These are phyloP conservation scores for Arenaria interpres DNA, from an alignment of 2,113 vertebrate genomes.

Conservation along the genomic window DNA sequence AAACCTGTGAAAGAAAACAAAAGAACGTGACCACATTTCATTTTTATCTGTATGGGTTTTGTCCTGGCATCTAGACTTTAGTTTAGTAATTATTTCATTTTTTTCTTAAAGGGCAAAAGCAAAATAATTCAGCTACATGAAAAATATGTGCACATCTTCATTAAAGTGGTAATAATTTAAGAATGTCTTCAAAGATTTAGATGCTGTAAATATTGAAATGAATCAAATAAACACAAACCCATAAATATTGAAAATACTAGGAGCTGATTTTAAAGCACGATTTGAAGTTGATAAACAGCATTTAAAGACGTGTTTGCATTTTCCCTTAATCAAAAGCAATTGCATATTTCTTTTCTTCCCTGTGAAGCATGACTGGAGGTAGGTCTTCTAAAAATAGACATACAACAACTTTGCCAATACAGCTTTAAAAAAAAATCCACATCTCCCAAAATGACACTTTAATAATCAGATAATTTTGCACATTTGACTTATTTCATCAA, in stretches of 20 bases:
- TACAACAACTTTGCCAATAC: not conserved
- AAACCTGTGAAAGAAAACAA: not conserved
- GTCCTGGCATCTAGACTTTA: not conserved
- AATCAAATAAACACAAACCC: slow-evolving; percentile 5
- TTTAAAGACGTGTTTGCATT: slow-evolving; percentile 4
- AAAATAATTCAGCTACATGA: not conserved
- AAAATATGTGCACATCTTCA: not conserved
- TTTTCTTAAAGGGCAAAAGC: not conserved
- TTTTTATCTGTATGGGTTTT: not conserved
- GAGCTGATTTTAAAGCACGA: not conserved
- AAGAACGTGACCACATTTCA: not conserved
- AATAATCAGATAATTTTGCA: not conserved
- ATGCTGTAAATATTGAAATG: not conserved
- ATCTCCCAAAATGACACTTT: not conserved
- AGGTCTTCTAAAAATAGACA: not conserved
- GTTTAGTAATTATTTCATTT: not conserved
- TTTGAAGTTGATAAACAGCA: slow-evolving; percentile 33
- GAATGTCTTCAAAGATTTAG: not conserved
- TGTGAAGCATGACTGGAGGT: not conserved
- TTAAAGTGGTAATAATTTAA: not conserved
- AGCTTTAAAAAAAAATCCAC: not conserved
- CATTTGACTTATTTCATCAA: not conserved
- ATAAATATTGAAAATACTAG: not conserved
- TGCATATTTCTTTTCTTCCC: slow-evolving; percentile 17
- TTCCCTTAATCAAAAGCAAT: slow-evolving; percentile 21